Evolutionary conservation across 2,797 vertebrate genomes (phyloP).

Genomic region (Botia kubotai): DNA sequence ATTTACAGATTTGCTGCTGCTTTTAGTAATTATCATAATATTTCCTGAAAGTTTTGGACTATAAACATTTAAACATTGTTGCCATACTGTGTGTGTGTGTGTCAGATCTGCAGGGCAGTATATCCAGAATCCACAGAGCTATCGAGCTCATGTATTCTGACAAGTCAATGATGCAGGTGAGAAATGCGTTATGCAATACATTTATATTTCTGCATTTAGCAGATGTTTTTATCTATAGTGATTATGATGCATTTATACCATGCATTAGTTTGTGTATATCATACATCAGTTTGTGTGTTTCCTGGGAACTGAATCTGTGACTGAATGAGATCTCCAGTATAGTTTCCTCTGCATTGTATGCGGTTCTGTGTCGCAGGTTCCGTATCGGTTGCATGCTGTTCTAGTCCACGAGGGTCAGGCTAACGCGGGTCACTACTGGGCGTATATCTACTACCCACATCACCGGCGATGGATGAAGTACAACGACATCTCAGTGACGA

Average conservation of each 20-base stretch:
- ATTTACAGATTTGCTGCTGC: too few relatives aligned
- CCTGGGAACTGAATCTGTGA: too few relatives aligned
- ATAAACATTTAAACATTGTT: not conserved
- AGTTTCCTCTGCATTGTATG: not conserved
- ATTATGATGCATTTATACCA: too few relatives aligned
- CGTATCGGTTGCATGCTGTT: conserved; percentile 94
- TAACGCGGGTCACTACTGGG: conserved; percentile 98
- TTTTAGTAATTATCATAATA: not conserved
- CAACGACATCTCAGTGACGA: conserved; percentile 97
- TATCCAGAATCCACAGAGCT: conserved; percentile 95
- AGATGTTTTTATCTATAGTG: not conserved
- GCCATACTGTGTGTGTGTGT: conserved; percentile 3
- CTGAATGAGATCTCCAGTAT: not conserved
- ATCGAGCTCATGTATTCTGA: conserved; percentile 98
- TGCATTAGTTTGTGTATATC: too few relatives aligned
- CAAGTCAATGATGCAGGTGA: conserved; percentile 97
- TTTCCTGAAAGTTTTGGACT: not conserved
- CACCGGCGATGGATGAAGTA: conserved; percentile 98
- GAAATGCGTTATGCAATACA: conserved; percentile 46
- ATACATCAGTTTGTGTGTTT: too few relatives aligned
- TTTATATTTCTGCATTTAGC: not conserved
- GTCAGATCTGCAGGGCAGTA: conserved; percentile 95
- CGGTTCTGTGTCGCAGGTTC: conserved; percentile 79
- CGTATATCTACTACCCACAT: conserved; percentile 93
- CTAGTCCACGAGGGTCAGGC: conserved; percentile 98